Percentiles rank a stretch among this genome's conserved stretches.
These are phyloP conservation scores for Gambusia affinis DNA, from an alignment of 2,113 vertebrate species.

Conservation along the genomic window DNA sequence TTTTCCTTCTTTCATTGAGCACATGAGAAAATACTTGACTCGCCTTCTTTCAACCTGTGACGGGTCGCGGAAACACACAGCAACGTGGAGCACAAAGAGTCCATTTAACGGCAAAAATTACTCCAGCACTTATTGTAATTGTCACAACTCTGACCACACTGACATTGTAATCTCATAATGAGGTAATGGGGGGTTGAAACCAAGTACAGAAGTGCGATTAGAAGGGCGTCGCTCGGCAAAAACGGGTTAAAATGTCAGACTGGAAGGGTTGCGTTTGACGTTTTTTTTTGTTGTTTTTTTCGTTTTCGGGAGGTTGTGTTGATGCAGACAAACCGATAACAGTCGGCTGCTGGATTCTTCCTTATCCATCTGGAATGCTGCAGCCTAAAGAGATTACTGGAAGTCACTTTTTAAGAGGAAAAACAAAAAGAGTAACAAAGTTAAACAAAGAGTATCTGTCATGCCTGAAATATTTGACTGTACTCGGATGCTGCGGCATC, in stretches of 20 bases:
- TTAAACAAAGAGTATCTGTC: constrained; percentile 1
- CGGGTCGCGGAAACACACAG: constrained; percentile 43
- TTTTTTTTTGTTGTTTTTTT: neutral
- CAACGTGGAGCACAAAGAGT: constrained; percentile 59
- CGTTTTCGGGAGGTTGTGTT: constrained; percentile 7
- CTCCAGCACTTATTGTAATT: constrained; percentile 75
- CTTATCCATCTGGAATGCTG: neutral
- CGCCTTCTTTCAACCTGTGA: constrained; percentile 40
- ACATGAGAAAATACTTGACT: constrained; percentile 20
- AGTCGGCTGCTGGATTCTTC: neutral
- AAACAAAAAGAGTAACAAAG: constrained; percentile 11
- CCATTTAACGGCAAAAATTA: constrained; percentile 71
- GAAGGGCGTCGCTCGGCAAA: constrained; percentile 57
- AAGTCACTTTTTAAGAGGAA: neutral
- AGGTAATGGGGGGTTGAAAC: constrained; percentile 73
- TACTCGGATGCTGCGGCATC: constrained; percentile 7
- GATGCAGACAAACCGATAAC: constrained; percentile 12
- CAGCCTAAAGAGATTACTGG: neutral
- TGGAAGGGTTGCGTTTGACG: neutral
- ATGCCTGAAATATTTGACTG: constrained; percentile 4
- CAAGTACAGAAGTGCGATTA: constrained; percentile 70
- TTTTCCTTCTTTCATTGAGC: constrained; percentile 24
- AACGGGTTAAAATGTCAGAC: constrained; percentile 54
- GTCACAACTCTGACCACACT: constrained; percentile 70
- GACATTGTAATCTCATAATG: constrained; percentile 79